Evolutionary conservation across 2,888 invertebrate species (phyloP).

Genomic region (Branchellion lobata): DNA sequence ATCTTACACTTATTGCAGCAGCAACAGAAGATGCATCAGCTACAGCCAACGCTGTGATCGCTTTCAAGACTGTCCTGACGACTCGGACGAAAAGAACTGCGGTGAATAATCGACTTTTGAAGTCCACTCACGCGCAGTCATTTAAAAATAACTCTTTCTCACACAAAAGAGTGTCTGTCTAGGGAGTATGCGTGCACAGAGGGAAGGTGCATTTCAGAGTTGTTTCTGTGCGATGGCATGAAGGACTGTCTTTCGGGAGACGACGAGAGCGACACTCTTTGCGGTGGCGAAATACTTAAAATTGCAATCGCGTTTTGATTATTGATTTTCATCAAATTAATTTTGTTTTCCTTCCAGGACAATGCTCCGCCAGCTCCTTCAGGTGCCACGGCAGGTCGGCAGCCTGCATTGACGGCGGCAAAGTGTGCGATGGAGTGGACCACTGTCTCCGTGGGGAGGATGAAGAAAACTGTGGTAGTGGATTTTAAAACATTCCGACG

Average conservation of each 20-base stretch:
- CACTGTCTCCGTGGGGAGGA: slow-evolving; percentile 16
- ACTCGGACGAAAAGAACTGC: slow-evolving; percentile 43
- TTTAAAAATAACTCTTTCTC: neutral
- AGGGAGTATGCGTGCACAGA: slow-evolving; percentile 34
- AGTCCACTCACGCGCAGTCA: neutral
- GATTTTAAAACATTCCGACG: too few relatives aligned
- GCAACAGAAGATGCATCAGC: slow-evolving; percentile 30
- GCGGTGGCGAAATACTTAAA: too few relatives aligned
- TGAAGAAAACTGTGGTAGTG: slow-evolving; percentile 26
- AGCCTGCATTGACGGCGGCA: neutral
- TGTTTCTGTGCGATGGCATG: slow-evolving; percentile 38
- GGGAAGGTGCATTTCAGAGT: slow-evolving; percentile 32
- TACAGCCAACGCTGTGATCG: slow-evolving; percentile 39
- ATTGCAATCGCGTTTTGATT: too few relatives aligned
- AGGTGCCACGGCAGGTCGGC: neutral
- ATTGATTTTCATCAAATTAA: too few relatives aligned
- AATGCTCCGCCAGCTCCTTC: neutral
- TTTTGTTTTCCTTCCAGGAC: slow-evolving; percentile 10
- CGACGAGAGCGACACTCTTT: slow-evolving; percentile 34
- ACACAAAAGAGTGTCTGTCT: slow-evolving; percentile 2
- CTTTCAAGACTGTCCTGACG: slow-evolving; percentile 44
- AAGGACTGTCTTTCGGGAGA: slow-evolving; percentile 38
- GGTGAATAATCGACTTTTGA: slow-evolving; percentile 28
- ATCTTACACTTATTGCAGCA: slow-evolving; percentile 17
- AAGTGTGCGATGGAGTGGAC: slow-evolving; percentile 16